Evolutionary conservation across 2,888 invertebrate genomes (phyloP), one percentile per base, ranked within the genome.

Genomic region (Mermis nigrescens): DNA sequence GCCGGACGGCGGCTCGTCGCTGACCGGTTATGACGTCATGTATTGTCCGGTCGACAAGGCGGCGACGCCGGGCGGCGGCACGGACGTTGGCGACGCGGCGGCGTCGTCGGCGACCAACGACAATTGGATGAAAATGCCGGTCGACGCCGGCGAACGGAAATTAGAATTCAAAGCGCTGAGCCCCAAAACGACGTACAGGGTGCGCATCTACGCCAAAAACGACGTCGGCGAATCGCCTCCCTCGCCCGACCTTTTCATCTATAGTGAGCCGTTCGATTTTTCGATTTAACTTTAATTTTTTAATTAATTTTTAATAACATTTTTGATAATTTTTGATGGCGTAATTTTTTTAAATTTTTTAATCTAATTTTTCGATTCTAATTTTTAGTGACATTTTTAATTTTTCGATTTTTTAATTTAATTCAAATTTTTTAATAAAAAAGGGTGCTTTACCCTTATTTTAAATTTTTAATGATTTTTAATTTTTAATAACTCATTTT

Each of bases 121-220:
- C 19, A 38, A 38, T 38, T n/a, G n/a, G n/a, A n/a, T n/a, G n/a
- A n/a, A n/a, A n/a, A n/a, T n/a, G n/a, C n/a, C n/a, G n/a, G 38
- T 38, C 19, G 38, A 38, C 19, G 12, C 38, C 12, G 38, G 19
- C 19, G 19, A 12, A 12, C 38, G 19, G 38, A 12, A 48, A 48
- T n/a, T 48, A 7, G 24, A 12, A 12, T 48, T 48, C 19, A 7
- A 12, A 63, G 76, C 79, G 22, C 79, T 92, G 26, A 77, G 77
- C 58, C 82, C 88, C 0, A 84, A 87, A 72, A 84, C 86, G 2
- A 82, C 81, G 65, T 91, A 92, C 78, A 82, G 81, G 70, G 82
- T 88, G 69, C 84, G 86, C 70, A 78, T 91, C 60, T 79, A 82
- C 65, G 91, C 90, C 52, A 84, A 84, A 73, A 92, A 92, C 74